A percentile compares a stretch with the other conserved stretches of the same genome.
phyloP scores from a whole-genome alignment of 1,140 invertebrate genomes.

The Meteorus sp. region DNA sequence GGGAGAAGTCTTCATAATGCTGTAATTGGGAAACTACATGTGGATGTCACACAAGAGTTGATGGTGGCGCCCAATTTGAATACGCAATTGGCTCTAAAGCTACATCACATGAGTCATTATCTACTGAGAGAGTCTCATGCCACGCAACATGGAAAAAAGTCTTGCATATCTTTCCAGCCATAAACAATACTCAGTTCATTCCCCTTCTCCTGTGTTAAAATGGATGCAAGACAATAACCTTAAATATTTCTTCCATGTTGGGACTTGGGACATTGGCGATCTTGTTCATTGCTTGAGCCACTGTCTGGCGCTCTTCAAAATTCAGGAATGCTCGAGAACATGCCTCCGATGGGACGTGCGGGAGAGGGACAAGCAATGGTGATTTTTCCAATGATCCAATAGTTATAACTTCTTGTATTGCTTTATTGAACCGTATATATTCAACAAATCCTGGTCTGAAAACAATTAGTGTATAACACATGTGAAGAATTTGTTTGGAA shows the following conservation, averaged over 20 bases:
- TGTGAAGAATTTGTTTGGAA: neutral
- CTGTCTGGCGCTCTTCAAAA: conserved; percentile 66
- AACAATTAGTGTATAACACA: neutral
- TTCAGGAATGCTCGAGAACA: conserved; percentile 67
- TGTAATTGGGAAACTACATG: too few species aligned
- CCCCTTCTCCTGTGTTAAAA: too few species aligned
- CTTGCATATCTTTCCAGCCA: too few species aligned
- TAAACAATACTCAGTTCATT: too few species aligned
- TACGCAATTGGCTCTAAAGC: too few species aligned
- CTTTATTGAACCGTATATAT: conserved; percentile 66
- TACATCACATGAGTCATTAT: too few species aligned
- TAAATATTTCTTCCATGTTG: conserved; percentile 66
- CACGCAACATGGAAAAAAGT: too few species aligned
- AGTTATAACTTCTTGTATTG: conserved; percentile 69
- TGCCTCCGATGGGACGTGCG: conserved; percentile 65
- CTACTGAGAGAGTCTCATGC: too few species aligned
- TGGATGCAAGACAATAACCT: conserved; percentile 37
- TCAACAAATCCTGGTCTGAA: conserved; percentile 63
- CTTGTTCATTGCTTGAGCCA: conserved; percentile 65
- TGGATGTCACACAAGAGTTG: too few species aligned
- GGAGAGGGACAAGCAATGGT: conserved; percentile 65
- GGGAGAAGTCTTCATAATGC: too few species aligned
- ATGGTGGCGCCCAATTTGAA: too few species aligned
- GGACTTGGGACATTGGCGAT: conserved; percentile 59
- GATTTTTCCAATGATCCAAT: conserved; percentile 65